Evolutionary conservation across 2,113 vertebrate species (phyloP).

Genomic region (Gymnorhina tibicen): DNA sequence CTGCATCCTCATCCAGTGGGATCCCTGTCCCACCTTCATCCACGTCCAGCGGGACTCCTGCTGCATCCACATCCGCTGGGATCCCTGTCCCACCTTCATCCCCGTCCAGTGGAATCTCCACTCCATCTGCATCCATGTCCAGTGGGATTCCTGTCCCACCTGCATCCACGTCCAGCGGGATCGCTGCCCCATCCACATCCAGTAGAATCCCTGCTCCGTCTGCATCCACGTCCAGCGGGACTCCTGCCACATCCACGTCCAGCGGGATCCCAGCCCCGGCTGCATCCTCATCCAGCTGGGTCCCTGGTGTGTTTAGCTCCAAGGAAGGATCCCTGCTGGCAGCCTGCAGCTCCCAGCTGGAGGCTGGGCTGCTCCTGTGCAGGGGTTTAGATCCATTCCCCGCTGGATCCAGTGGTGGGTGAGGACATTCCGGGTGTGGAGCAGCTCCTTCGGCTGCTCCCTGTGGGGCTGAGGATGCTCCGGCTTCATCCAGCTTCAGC

Average conservation of each 20-base stretch:
- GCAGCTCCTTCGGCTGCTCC: background rate
- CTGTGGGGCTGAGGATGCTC: background rate
- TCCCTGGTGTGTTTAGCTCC: background rate
- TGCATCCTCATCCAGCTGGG: background rate
- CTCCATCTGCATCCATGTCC: background rate
- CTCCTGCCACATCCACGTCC: background rate
- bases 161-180: background rate
- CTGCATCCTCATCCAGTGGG: background rate
- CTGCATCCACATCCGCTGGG: accelerated
- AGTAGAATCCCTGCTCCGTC: background rate
- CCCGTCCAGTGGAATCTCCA: background rate
- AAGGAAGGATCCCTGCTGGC: background rate
- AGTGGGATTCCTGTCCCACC: background rate
- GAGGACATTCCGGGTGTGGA: accelerated
- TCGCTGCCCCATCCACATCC: background rate
- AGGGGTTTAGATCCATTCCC: background rate
- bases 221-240: background rate
- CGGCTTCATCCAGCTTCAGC: background rate
- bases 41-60: background rate
- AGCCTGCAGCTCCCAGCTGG: background rate
- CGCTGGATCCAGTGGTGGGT: accelerated
- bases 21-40: background rate
- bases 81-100: background rate
- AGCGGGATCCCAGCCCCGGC: background rate
- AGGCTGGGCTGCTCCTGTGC: background rate